Conservation (phyloP, 2,113 vertebrate species). For the Centrocercus urophasianus region DNA sequence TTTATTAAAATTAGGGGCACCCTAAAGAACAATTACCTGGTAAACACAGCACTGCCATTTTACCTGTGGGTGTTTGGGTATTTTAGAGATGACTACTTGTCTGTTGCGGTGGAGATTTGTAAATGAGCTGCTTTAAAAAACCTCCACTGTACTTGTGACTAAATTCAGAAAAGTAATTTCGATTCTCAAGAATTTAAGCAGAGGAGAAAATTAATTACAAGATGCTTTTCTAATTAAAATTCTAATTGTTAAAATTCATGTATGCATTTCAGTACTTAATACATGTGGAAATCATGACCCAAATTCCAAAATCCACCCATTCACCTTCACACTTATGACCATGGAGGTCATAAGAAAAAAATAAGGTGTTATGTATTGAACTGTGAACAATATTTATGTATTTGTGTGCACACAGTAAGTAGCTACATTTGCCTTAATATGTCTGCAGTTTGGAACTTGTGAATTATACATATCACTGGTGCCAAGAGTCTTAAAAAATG, state of each 20-base stretch:
- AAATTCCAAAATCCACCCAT: background rate
- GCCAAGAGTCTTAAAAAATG: background rate
- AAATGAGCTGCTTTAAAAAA: background rate
- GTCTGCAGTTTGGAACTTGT: background rate
- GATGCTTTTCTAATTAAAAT: background rate
- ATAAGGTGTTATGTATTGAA: background rate
- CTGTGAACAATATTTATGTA: background rate
- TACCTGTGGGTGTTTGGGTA: background rate
- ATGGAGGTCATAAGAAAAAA: background rate
- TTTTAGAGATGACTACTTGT: background rate
- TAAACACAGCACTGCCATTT: background rate
- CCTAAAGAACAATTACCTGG: background rate
- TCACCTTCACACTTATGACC: background rate
- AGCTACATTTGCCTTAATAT: slow-evolving; percentile 7
- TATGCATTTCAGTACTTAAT: background rate
- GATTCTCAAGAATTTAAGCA: background rate
- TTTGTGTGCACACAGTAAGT: background rate
- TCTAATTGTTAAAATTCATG: background rate
- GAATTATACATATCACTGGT: slow-evolving; percentile 4
- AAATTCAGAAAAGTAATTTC: background rate
- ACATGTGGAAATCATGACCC: background rate
- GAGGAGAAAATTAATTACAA: background rate
- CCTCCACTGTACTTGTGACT: background rate
- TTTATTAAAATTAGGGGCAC: background rate
- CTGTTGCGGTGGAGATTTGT: background rate